Evolutionary conservation across 1,140 invertebrate genomes (phyloP).

Genomic region (Panagrolaimus sp.): DNA sequence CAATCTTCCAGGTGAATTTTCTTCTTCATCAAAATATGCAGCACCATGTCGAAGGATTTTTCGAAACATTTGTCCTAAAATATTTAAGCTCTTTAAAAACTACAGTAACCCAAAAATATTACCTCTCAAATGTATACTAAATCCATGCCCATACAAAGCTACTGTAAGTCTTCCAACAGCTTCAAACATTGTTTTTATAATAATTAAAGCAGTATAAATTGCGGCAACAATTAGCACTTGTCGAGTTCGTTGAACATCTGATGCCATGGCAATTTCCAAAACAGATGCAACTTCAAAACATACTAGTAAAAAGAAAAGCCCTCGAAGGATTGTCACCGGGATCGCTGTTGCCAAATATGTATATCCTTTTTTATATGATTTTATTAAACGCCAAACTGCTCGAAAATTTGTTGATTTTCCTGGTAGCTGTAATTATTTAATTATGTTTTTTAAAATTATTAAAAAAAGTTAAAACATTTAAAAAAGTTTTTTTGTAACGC

Average conservation of each 20-base stretch:
- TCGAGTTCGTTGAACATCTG: conserved; percentile 36
- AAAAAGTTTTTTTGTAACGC: conserved; percentile 59
- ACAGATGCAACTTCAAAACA: conserved; percentile 49
- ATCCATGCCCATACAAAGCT: conserved; percentile 53
- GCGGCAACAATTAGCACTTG: conserved; percentile 40
- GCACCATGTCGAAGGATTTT: conserved; percentile 51
- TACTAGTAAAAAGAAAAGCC: conserved; percentile 45
- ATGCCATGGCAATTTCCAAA: conserved; percentile 41
- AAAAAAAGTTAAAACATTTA: neutral
- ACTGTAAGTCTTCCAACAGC: conserved; percentile 48
- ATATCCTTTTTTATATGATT: conserved; percentile 38
- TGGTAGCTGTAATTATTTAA: conserved; percentile 31
- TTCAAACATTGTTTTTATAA: conserved; percentile 49
- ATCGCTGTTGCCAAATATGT: conserved; percentile 31
- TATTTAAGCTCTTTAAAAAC: too few species aligned
- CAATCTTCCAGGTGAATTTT: conserved; percentile 47
- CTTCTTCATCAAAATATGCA: conserved; percentile 55
- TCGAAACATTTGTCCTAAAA: conserved; percentile 45
- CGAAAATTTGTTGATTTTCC: conserved; percentile 36
- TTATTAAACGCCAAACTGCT: conserved; percentile 38
- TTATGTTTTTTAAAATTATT: neutral
- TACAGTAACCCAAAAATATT: too few species aligned
- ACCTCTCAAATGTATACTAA: conserved; percentile 41
- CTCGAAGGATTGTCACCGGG: conserved; percentile 43
- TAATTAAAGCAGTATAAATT: conserved; percentile 48